These are phyloP conservation scores for Passer montanus DNA, from an alignment of 2,113 vertebrate species.

Conservation along the genomic window DNA sequence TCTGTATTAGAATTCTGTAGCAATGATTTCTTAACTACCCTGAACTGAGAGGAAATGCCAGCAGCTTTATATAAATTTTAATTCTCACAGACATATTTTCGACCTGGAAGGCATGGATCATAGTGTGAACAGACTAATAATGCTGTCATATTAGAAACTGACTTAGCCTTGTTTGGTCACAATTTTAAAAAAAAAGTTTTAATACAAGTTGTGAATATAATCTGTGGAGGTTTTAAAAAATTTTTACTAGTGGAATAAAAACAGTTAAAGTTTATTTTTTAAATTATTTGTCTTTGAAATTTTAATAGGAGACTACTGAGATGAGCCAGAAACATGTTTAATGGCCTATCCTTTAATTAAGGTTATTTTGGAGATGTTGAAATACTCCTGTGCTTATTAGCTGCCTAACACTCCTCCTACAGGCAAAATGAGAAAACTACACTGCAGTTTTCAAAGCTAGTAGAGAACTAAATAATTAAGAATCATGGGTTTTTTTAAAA, in stretches of 20 bases:
- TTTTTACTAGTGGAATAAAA: not conserved
- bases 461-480: not conserved
- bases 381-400: conserved; percentile 20
- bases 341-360: not conserved
- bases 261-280: not conserved
- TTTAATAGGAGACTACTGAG: not conserved
- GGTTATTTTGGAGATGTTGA: not conserved
- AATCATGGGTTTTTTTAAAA: not conserved
- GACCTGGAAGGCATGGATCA: not conserved
- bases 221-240: not conserved
- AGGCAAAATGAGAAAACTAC: conserved; percentile 70
- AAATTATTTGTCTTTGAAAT: not conserved
- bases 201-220: not conserved
- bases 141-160: not conserved
- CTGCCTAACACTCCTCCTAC: conserved; percentile 76
- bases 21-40: not conserved
- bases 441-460: not conserved
- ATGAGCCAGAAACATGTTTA: not conserved
- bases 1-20: not conserved
- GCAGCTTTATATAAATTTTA: not conserved
- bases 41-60: not conserved
- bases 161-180: not conserved
- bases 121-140: not conserved
- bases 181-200: not conserved
- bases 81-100: not conserved